Evolutionary conservation across 2,888 invertebrate genomes (phyloP).

Genomic region (Synergus laeviventris): DNA sequence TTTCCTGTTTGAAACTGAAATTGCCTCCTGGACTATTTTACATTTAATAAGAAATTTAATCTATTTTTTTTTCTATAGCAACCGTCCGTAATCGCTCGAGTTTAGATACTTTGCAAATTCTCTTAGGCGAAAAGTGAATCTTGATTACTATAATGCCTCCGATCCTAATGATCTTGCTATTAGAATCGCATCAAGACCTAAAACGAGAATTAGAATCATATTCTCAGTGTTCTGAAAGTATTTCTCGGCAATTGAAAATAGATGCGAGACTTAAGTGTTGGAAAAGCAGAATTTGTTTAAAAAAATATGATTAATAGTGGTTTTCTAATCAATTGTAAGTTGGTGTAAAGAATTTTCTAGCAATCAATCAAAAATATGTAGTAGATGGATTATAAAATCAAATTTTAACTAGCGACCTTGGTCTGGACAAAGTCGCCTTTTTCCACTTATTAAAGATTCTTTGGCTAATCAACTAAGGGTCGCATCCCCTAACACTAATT

Average conservation of each 20-base stretch:
- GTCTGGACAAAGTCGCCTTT: neutral
- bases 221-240: neutral
- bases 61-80: conserved; percentile 40
- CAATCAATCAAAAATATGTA: neutral
- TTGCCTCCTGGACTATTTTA: conserved; percentile 53
- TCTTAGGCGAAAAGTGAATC: conserved; percentile 50
- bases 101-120: conserved; percentile 23
- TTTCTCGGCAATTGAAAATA: conserved; percentile 3
- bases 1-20: conserved; percentile 47
- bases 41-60: neutral
- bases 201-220: conserved; percentile 43
- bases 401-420: neutral
- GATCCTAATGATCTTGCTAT: conserved; percentile 43
- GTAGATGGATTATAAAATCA: neutral
- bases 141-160: conserved; percentile 44
- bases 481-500: neutral
- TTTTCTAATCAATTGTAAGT: conserved; percentile 42
- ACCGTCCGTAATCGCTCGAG: conserved; percentile 1
- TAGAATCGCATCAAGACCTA: conserved; percentile 50
- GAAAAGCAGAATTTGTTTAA: neutral
- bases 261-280: neutral
- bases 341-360: neutral
- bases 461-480: neutral
- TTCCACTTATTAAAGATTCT: neutral
- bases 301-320: conserved; percentile 19